These are phyloP conservation scores for Nectonema munidae DNA, from an alignment of 2,888 invertebrate genomes.

Conservation along the genomic window DNA sequence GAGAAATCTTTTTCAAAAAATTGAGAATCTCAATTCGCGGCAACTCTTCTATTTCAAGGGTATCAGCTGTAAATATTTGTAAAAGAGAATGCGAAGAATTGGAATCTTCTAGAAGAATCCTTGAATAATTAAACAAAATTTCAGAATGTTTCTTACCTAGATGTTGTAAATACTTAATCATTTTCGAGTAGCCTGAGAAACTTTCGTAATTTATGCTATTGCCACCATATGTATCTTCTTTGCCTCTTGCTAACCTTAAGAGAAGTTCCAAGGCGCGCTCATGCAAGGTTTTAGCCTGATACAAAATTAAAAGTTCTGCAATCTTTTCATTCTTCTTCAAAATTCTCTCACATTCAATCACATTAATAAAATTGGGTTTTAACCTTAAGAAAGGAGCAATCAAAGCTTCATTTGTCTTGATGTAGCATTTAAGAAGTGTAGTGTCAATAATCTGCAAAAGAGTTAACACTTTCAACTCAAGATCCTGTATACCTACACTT, in stretches of 20 bases:
- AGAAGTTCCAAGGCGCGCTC: constrained; percentile 51
- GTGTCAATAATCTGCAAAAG: constrained; percentile 75
- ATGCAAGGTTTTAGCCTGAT: constrained; percentile 68
- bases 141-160: constrained; percentile 41
- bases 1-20: constrained; percentile 43
- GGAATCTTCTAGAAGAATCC: constrained; percentile 59
- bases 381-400: constrained; percentile 58
- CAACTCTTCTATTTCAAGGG: constrained; percentile 51
- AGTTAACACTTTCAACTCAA: too few relatives aligned
- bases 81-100: constrained; percentile 15
- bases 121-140: constrained; percentile 73
- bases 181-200: too few relatives aligned
- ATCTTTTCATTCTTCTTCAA: constrained; percentile 52
- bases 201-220: constrained; percentile 34
- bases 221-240: too few relatives aligned
- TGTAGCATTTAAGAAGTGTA: constrained; percentile 70
- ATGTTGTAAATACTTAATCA: constrained; percentile 53
- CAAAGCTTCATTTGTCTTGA: constrained; percentile 71
- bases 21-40: constrained; percentile 58
- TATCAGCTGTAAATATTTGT: constrained; percentile 41
- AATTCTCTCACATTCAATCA: constrained; percentile 65
- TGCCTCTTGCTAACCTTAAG: constrained; percentile 30
- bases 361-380: constrained; percentile 48
- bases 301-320: constrained; percentile 66
- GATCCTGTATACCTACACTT: too few relatives aligned